Conservation (phyloP, 2,113 vertebrate genomes). For the Pleuronectes platessa region DNA sequence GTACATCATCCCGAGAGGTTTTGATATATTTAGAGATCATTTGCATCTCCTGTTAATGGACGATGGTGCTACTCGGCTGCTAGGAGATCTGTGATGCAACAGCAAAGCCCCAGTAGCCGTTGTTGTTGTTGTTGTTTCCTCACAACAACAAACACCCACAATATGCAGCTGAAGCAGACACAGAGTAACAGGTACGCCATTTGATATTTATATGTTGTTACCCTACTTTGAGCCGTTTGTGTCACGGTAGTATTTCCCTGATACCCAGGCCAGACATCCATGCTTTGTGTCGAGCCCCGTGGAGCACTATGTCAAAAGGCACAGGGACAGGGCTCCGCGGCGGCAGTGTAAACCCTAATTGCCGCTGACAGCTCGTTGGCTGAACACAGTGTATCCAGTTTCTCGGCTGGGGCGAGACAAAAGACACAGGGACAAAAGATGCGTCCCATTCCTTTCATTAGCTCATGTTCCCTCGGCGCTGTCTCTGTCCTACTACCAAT, state of each 20-base stretch:
- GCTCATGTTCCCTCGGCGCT: conserved; percentile 46
- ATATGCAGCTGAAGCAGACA: conserved; percentile 5
- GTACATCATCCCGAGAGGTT: background rate
- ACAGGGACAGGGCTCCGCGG: conserved; percentile 36
- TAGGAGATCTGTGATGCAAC: conserved; percentile 47
- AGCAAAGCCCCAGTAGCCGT: conserved; percentile 22
- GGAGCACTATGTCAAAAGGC: conserved; percentile 70
- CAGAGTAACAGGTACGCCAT: conserved; percentile 22
- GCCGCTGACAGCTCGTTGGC: conserved; percentile 73
- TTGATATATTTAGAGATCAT: conserved; percentile 18
- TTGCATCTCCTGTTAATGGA: conserved; percentile 11
- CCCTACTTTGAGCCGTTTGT: background rate
- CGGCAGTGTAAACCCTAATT: conserved; percentile 73
- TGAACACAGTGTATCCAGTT: conserved; percentile 77
- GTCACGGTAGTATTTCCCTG: conserved; percentile 16
- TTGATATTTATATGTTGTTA: background rate
- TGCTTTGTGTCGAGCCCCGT: conserved; percentile 16
- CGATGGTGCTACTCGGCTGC: conserved; percentile 42
- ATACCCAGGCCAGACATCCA: conserved; percentile 38
- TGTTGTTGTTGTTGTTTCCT: background rate
- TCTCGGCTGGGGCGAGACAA: conserved; percentile 64
- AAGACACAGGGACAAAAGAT: conserved; percentile 65
- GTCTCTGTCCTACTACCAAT: conserved; percentile 63
- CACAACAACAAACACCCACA: conserved; percentile 46
- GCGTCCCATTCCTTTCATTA: conserved; percentile 66